Evolutionary conservation across 2,888 invertebrate species (phyloP), one percentile per base, ranked within the genome.

Genomic region (Thecophora atra): DNA sequence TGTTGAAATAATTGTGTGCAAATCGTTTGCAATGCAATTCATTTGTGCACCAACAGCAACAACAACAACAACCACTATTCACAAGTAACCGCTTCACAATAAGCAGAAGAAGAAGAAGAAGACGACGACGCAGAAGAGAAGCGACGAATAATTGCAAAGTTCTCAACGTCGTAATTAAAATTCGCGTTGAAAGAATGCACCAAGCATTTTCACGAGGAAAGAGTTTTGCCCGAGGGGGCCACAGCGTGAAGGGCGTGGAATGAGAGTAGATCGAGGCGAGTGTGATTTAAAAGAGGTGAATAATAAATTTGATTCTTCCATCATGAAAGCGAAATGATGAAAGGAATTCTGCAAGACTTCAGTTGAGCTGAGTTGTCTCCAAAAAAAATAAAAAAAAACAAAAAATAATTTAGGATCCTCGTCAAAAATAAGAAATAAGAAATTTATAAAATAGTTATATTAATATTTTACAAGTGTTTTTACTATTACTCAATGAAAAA

Each of bases 151-250:
- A 69, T 69, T 69, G 69, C 69, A 60, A 62, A 69, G 47, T 30
- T 69, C 51, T 60, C 60, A 69, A 51, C 51, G 28, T 44, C 21
- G 69, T 62, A 69, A 69, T 69, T 69, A 69, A 69, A 69, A 69
- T 42, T 37, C 52, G 54, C 37, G 30, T n/a, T 26, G 44, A 42
- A 56, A 66, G 47, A 26, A 19, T 26, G 69, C 30, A 60, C 47
- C 60, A 44, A 26, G 19, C 13, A 19, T n/a, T 13, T 17, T 6
- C 17, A 52, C 6, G n/a, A n/a, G 21, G 15, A 51, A 26, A n/a
- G 26, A 28, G n/a, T 28, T 17, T 19, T 3, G n/a, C 21, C 1
- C 8, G 21, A 19, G 21, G 21, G 21, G 21, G 21, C 3, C 21
- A 54, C 19, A n/a, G n/a, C n/a, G n/a, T n/a, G 21, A 54, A 21